A percentile compares a stretch with the other conserved stretches of the same genome.
These are phyloP conservation scores for Acanthosoma haemorrhoidale DNA, from an alignment of 2,888 invertebrate genomes.

Conservation along the genomic window DNA sequence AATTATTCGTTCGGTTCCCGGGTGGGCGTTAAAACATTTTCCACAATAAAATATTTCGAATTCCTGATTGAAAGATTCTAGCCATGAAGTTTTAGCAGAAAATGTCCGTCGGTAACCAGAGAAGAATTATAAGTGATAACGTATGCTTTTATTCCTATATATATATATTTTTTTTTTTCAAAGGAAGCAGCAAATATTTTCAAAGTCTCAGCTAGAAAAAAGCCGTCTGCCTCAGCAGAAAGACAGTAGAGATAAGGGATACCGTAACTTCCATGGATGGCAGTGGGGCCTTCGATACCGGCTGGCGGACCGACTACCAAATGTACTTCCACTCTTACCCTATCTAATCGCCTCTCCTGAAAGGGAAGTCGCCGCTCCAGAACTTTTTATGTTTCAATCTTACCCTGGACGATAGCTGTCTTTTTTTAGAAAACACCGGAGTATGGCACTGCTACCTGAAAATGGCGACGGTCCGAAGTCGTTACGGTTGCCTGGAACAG, in stretches of 20 bases:
- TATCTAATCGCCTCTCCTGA: conserved; percentile 4
- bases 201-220: background rate
- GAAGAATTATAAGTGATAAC: too few relatives aligned
- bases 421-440: background rate
- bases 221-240: conserved; percentile 1
- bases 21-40: background rate
- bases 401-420: background rate
- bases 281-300: background rate
- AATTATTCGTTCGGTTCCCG: background rate
- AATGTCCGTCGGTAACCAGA: too few relatives aligned
- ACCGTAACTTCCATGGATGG: background rate
- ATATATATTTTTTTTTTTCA: too few relatives aligned
- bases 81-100: too few relatives aligned
- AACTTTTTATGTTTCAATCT: background rate
- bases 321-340: conserved; percentile 6
- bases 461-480: background rate
- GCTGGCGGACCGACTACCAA: background rate
- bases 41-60: too few relatives aligned
- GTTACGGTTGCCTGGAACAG: background rate
- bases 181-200: too few relatives aligned
- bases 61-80: too few relatives aligned
- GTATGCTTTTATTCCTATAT: too few relatives aligned
- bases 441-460: background rate
- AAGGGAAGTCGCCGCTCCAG: background rate
- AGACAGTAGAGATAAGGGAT: background rate